Base-by-base conservation (phyloP, 2,888 invertebrate genomes). In the Cotesia congregata region DNA sequence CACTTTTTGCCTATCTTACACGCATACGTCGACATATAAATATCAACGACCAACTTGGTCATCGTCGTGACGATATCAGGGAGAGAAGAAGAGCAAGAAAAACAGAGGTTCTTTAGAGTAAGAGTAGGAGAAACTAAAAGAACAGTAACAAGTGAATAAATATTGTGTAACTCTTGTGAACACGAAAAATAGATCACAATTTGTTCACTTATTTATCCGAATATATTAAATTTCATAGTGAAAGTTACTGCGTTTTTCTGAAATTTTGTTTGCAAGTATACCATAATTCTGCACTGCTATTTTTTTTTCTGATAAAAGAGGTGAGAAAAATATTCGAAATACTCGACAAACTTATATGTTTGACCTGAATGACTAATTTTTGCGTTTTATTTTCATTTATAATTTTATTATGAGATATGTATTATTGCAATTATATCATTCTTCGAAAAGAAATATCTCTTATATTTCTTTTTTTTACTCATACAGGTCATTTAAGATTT, bases 91-190 rank as follows among this genome's bases (percentile, higher is more conserved):
- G 20, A 71, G 61, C 20, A 41, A 71, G 15, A 17, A 60, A 39
- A 71, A 71, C 39, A 72, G 64, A 62, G 59, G 17, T 61, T 72
- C 40, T 72, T 72, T 62, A 20, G 4, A 68, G 68, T 30, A 38
- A 50, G 50, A 75, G 39, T 15, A 70, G 73, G 79, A 74, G 79
- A 76, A 7, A 69, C 38, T 59, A 15, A 40, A 61, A 64, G 20
- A 30, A 67, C 59, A 41, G 38, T 38, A 60, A 60, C 73, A 73
- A 73, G 73, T 73, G 73, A 40, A 67, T 67, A 73, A 73, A 73
- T 73, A 73, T 73, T 73, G 73, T 73, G 73, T 38, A 73, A 73
- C 50, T 73, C 72, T 70, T 65, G 65, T 73, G 59, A 59, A 73
- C 67, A 67, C 60, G 59, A 15, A n/a, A 4, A 67, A 20, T n/a